Base-by-base conservation (phyloP, 2,797 vertebrate species). In the Diplodus sargus region DNA sequence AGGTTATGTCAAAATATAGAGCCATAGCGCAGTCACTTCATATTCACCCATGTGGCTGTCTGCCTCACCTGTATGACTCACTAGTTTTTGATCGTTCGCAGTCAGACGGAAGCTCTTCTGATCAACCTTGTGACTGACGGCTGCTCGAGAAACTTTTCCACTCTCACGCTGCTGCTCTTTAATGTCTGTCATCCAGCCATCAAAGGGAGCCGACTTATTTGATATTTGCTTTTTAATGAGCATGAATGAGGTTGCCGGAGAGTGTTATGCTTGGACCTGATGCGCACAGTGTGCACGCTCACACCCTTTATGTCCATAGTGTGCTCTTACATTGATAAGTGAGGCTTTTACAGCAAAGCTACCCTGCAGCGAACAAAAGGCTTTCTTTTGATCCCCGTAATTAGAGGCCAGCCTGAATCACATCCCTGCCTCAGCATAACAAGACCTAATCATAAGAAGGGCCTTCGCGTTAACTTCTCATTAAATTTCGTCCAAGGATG, bases 371-470 rank as follows among this genome's bases (percentile, higher is more conserved):
- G 65, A 88, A 81, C 45, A 88, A 83, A 83, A 82, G 53, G 48
- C 57, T 84, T 77, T 90, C 54, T 81, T 91, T 85, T 91, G 77
- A 93, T 91, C 73, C 67, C 61, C 52, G 47, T 80, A 89, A 91
- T 90, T 70, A 88, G 52, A 83, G 28, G 67, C 48, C 81, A 65
- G 73, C 34, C 23, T 74, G 53, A 78, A 66, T 78, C 51, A 74
- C 57, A 81, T 60, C 76, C 60, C 30, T 45, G 25, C 42, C 30
- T 74, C 11, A 9, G 25, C 18, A 77, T 49, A 87, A 84, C 53
- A 79, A 82, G 77, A 78, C 58, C 57, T 74, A 49, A 83, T 73
- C 54, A 78, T 18, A 49, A 34, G 39, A 87, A 82, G 49, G 51
- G 54, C 39, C 60, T 28, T 79, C 67, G 43, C 68, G 39, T 54